Evolutionary conservation across 2,888 invertebrate genomes (phyloP).

Genomic region (Eudasyphora cyanicolor): DNA sequence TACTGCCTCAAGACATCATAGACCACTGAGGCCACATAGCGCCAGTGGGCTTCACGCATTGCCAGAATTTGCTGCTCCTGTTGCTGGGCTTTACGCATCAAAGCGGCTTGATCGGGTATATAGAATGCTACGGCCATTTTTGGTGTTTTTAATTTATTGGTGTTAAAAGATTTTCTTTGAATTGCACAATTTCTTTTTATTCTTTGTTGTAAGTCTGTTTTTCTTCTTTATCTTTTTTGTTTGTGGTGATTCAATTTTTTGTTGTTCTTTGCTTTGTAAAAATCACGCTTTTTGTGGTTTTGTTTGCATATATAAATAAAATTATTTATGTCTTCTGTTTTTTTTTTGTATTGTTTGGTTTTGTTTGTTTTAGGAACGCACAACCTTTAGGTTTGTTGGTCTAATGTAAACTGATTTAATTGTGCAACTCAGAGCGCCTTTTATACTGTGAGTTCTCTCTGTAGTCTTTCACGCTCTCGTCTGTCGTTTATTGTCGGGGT

Average conservation of each 20-base stretch:
- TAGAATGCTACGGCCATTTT: slow-evolving; percentile 77
- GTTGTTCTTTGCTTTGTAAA: slow-evolving; percentile 38
- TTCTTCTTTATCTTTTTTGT: neutral
- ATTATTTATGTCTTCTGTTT: slow-evolving; percentile 39
- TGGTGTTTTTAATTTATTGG: slow-evolving; percentile 42
- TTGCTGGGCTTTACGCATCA: slow-evolving; percentile 74
- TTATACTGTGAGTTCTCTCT: slow-evolving; percentile 55
- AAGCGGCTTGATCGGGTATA: slow-evolving; percentile 76
- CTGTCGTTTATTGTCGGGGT: slow-evolving; percentile 34
- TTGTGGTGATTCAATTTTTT: slow-evolving; percentile 50
- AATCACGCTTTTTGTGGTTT: slow-evolving; percentile 29
- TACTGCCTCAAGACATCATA: slow-evolving; percentile 72
- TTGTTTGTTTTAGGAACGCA: slow-evolving; percentile 45
- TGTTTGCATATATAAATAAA: neutral
- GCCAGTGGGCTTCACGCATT: slow-evolving; percentile 73
- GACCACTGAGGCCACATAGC: slow-evolving; percentile 71
- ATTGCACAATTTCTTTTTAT: slow-evolving; percentile 58
- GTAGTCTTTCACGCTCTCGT: slow-evolving; percentile 40
- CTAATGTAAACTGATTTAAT: slow-evolving; percentile 65
- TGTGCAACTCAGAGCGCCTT: slow-evolving; percentile 56
- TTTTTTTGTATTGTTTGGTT: slow-evolving; percentile 1
- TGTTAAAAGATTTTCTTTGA: slow-evolving; percentile 24
- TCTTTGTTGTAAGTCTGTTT: slow-evolving; percentile 7
- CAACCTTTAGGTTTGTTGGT: slow-evolving; percentile 61
- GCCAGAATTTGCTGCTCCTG: slow-evolving; percentile 75